phyloP scores from a whole-genome alignment of 2,888 invertebrate species.

The Stenodema calcarata region DNA sequence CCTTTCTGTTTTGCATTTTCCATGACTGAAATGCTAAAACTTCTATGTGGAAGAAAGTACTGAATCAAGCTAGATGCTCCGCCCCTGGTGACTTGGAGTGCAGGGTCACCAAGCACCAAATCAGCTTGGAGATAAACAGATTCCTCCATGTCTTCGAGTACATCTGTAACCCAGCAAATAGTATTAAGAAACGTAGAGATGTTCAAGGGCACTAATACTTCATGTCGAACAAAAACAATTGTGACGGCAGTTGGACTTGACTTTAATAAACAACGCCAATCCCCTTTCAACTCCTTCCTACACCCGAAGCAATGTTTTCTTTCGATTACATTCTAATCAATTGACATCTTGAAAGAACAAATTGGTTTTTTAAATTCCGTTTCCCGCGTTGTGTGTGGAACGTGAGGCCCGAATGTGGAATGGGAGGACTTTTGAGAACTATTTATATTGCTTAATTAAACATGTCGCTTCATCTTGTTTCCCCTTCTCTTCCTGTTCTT shows the following conservation, averaged over 20 bases:
- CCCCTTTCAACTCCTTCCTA: not conserved
- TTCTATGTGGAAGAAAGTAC: too few relatives aligned
- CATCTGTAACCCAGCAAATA: too few relatives aligned
- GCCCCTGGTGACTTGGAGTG: too few relatives aligned
- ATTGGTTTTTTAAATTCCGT: conserved; percentile 49
- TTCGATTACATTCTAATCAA: conserved; percentile 56
- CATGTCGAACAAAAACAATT: too few relatives aligned
- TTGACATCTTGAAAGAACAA: conserved; percentile 53
- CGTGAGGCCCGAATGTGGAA: not conserved
- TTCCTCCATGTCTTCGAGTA: too few relatives aligned
- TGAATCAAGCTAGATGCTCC: too few relatives aligned
- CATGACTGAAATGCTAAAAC: too few relatives aligned
- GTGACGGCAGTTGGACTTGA: not conserved
- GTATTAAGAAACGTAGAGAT: too few relatives aligned
- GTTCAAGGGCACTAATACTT: too few relatives aligned
- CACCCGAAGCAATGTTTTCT: conserved; percentile 52
- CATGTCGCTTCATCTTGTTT: conserved; percentile 45
- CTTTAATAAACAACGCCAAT: not conserved
- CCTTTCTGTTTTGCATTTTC: too few relatives aligned
- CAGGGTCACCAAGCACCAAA: too few relatives aligned
- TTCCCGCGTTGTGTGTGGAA: not conserved
- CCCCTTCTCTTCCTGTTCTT: not conserved
- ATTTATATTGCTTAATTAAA: conserved; percentile 56
- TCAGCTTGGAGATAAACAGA: too few relatives aligned
- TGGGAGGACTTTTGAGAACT: conserved; percentile 34